Percentiles rank a stretch among this genome's conserved stretches.
phyloP scores from a whole-genome alignment of 1,140 invertebrate species.

The Elymnias hypermnestra region DNA sequence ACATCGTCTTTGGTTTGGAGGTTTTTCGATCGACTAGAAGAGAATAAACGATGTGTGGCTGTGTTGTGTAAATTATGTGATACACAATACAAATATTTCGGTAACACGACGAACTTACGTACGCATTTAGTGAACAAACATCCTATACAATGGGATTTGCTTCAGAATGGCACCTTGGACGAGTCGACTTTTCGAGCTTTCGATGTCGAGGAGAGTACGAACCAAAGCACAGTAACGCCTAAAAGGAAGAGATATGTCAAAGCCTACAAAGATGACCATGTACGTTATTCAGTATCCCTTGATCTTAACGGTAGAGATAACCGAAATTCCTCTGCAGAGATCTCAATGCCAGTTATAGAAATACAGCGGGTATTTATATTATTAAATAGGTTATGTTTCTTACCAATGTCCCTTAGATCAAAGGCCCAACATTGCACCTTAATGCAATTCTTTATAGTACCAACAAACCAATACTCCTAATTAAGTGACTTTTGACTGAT shows the following conservation, averaged over 20 bases:
- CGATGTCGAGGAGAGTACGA: slow-evolving; percentile 43
- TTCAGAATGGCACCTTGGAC: slow-evolving; percentile 52
- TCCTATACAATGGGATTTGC: slow-evolving; percentile 64
- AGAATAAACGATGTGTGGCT: slow-evolving; percentile 50
- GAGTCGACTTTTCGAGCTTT: slow-evolving; percentile 36
- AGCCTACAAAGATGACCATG: slow-evolving; percentile 50
- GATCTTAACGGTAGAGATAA: slow-evolving; percentile 36
- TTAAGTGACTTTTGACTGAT: no score
- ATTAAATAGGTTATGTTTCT: slow-evolving; percentile 28
- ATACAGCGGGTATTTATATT: slow-evolving; percentile 59
- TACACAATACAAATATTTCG: slow-evolving; percentile 62
- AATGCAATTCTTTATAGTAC: no score
- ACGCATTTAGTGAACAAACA: slow-evolving; percentile 60
- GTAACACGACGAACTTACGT: slow-evolving; percentile 65
- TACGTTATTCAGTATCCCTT: slow-evolving; percentile 65
- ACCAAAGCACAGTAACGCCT: slow-evolving; percentile 26
- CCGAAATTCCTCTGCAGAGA: slow-evolving; percentile 23
- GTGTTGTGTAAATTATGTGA: slow-evolving; percentile 70
- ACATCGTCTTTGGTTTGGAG: slow-evolving; percentile 61
- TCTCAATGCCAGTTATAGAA: slow-evolving; percentile 53
- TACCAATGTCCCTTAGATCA: background rate
- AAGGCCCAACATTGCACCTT: background rate
- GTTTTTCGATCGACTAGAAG: slow-evolving; percentile 64
- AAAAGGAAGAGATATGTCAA: slow-evolving; percentile 45
- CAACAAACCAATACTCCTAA: no score